These are phyloP conservation scores for Neelides sp. DNA, from an alignment of 1,140 invertebrate species.

Conservation along the genomic window DNA sequence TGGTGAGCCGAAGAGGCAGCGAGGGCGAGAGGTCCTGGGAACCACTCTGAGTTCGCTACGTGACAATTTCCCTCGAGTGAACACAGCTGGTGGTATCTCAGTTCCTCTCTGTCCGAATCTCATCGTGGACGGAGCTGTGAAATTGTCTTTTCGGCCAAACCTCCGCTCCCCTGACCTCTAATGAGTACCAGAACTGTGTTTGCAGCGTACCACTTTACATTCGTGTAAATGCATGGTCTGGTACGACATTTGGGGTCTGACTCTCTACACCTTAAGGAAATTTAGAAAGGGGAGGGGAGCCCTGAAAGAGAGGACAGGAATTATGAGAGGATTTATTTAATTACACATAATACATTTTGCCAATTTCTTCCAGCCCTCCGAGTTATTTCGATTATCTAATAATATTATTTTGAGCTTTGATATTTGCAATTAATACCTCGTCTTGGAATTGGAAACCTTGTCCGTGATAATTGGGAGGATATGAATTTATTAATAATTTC, in stretches of 20 bases:
- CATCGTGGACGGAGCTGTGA: too few species aligned
- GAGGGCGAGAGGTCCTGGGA: constrained; percentile 51
- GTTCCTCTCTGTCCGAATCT: constrained; percentile 40
- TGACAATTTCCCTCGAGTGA: constrained; percentile 57
- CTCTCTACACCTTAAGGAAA: background rate
- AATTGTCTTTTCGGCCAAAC: too few species aligned
- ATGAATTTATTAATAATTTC: too few species aligned
- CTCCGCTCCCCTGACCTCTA: constrained; percentile 49
- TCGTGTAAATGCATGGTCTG: constrained; percentile 99
- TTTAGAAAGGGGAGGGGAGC: constrained; percentile 7
- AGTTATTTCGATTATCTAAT: too few species aligned
- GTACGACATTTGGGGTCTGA: constrained; percentile 70
- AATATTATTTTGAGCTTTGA: too few species aligned
- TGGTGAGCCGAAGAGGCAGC: too few species aligned
- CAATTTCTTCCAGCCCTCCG: too few species aligned
- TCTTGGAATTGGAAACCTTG: too few species aligned
- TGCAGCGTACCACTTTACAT: constrained; percentile 59
- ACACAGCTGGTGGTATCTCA: constrained; percentile 99
- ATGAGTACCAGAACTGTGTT: constrained; percentile 94
- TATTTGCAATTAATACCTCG: too few species aligned
- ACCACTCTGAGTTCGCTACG: constrained; percentile 86
- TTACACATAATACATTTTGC: too few species aligned
- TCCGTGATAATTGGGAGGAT: too few species aligned
- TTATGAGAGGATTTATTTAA: too few species aligned
- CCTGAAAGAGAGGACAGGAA: constrained; percentile 5